Evolutionary conservation across 2,888 invertebrate species (phyloP).

Genomic region (Leucophora obtusa): DNA sequence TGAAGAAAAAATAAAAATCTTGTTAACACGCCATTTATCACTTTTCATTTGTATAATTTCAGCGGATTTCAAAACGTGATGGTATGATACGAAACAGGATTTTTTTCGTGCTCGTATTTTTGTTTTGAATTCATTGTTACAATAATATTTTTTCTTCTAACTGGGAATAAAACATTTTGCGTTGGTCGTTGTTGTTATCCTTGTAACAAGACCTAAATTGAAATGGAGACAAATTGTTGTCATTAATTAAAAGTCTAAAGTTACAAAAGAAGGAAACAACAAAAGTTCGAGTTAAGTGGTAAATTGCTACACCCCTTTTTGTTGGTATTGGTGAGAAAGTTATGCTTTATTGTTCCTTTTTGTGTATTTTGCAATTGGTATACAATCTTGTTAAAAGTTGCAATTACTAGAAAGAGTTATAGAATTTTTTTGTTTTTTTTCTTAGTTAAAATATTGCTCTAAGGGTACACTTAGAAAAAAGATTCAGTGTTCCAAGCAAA

Average conservation of each 20-base stretch:
- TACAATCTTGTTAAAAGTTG: conserved; percentile 42
- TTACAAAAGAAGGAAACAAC: conserved; percentile 37
- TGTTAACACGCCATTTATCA: conserved; percentile 79
- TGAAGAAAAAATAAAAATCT: conserved; percentile 75
- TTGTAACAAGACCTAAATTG: conserved; percentile 64
- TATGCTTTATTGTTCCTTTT: conserved; percentile 37
- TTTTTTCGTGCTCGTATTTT: conserved; percentile 41
- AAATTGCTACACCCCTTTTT: conserved; percentile 47
- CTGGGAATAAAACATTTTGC: conserved; percentile 23
- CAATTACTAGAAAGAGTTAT: conserved; percentile 32
- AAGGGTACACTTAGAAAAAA: too few species aligned
- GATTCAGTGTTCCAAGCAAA: too few species aligned
- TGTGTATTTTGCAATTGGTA: background rate
- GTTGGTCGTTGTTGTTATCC: conserved; percentile 34
- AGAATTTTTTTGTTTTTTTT: background rate
- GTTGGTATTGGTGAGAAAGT: conserved; percentile 9
- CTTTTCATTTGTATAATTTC: conserved; percentile 64
- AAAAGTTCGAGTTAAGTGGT: conserved; percentile 41
- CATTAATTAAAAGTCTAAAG: conserved; percentile 73
- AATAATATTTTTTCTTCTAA: conserved; percentile 1
- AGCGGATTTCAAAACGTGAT: conserved; percentile 65
- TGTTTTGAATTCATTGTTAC: conserved; percentile 3
- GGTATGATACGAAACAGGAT: conserved; percentile 63
- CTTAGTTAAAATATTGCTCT: conserved; percentile 17
- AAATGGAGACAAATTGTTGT: conserved; percentile 74